A percentile compares a stretch with the other conserved stretches of the same genome.
These are phyloP conservation scores for Amphipoea lucens DNA, from an alignment of 2,888 invertebrate genomes.

Conservation along the genomic window DNA sequence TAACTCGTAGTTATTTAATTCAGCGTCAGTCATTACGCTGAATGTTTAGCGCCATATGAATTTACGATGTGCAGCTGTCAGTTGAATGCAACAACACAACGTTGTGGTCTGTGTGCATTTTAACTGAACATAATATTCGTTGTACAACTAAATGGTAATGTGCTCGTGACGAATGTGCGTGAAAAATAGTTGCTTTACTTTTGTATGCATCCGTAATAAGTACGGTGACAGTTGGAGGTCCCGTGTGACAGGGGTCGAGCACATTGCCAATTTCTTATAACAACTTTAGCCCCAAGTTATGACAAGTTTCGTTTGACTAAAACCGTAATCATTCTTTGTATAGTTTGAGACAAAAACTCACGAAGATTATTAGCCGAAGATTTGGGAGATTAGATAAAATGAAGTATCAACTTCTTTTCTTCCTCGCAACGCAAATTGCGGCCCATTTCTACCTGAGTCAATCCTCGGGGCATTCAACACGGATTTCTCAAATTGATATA, in stretches of 20 bases:
- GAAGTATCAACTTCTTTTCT: constrained; percentile 11
- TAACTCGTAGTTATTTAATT: constrained; percentile 25
- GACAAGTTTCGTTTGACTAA: constrained; percentile 17
- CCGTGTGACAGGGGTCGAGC: constrained; percentile 29
- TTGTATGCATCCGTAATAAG: constrained; percentile 26
- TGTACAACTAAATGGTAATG: constrained; percentile 28
- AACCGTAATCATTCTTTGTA: constrained; percentile 24
- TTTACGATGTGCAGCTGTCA: constrained; percentile 44
- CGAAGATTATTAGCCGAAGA: constrained; percentile 11
- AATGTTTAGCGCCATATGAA: constrained; percentile 43
- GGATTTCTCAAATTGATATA: constrained; percentile 62
- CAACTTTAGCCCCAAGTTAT: constrained; percentile 11
- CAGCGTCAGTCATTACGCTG: constrained; percentile 26
- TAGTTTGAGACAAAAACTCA: constrained; percentile 17
- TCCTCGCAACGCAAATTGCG: constrained; percentile 30
- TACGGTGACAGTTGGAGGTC: constrained; percentile 18
- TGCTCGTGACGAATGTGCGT: constrained; percentile 14
- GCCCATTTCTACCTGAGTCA: constrained; percentile 21
- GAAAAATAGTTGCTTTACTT: background rate
- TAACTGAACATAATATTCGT: constrained; percentile 25
- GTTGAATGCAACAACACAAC: constrained; percentile 3
- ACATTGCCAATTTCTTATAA: constrained; percentile 6
- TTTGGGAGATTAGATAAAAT: constrained; percentile 22
- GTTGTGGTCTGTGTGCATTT: constrained; percentile 26
- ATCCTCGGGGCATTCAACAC: constrained; percentile 43